Evolutionary conservation across 1,140 invertebrate species (phyloP).

Genomic region (Polypedilum vanderplanki): DNA sequence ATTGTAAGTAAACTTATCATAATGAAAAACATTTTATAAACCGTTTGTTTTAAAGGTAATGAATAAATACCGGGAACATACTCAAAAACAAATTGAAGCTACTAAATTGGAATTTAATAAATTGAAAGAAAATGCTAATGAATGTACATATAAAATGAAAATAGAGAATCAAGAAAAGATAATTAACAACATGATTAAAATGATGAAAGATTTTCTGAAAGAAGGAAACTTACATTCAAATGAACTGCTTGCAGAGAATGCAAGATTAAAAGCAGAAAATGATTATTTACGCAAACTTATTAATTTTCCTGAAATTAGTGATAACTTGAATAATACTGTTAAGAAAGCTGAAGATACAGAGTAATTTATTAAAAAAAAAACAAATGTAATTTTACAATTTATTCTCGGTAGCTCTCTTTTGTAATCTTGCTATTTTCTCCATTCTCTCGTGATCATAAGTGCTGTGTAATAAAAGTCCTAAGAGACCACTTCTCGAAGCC

Average conservation of each 20-base stretch:
- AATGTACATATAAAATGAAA: neutral
- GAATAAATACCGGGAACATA: neutral
- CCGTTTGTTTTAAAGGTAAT: neutral
- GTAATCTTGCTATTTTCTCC: slow-evolving; percentile 49
- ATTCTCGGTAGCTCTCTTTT: slow-evolving; percentile 29
- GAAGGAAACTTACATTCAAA: neutral
- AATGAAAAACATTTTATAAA: neutral
- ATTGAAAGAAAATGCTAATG: neutral
- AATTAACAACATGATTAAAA: neutral
- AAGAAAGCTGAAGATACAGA: too few relatives aligned
- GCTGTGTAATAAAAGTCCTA: slow-evolving; percentile 89
- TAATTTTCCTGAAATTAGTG: too few relatives aligned
- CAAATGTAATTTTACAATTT: too few relatives aligned
- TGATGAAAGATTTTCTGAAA: neutral
- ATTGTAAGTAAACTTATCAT: neutral
- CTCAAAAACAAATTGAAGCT: neutral
- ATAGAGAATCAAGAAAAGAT: neutral
- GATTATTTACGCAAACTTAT: neutral
- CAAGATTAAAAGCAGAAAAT: neutral
- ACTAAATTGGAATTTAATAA: neutral
- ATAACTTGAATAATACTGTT: too few relatives aligned
- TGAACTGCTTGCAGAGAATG: neutral
- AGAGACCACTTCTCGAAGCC: slow-evolving; percentile 80
- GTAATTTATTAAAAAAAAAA: too few relatives aligned
- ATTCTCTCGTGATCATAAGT: slow-evolving; percentile 90